phyloP scores from a whole-genome alignment of 1,140 invertebrate species.

The Druon quercuslanigerum region DNA sequence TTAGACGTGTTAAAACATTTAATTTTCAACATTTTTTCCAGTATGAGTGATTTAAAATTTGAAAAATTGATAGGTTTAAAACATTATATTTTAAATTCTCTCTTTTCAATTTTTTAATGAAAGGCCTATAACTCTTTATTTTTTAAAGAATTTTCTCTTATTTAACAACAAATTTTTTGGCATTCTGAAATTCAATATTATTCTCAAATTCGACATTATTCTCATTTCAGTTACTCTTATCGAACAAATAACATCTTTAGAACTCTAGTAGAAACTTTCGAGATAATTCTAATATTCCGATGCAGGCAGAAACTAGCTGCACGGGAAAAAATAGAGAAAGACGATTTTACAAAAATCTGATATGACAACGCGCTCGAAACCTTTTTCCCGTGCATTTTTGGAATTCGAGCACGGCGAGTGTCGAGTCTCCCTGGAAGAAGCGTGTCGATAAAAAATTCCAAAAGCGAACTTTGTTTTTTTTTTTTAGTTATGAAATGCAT shows the following conservation, averaged over 20 bases:
- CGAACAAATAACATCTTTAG: not conserved
- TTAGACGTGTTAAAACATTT: too few species aligned
- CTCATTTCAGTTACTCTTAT: too few species aligned
- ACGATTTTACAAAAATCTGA: conserved; percentile 6
- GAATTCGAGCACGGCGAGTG: conserved; percentile 10
- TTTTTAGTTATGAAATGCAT: conserved; percentile 8
- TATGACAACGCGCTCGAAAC: not conserved
- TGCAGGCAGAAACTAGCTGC: conserved; percentile 16
- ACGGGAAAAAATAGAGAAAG: conserved; percentile 12
- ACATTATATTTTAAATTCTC: too few species aligned
- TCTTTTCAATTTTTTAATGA: too few species aligned
- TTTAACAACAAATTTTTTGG: too few species aligned
- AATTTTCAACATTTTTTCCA: too few species aligned
- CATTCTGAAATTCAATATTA: too few species aligned
- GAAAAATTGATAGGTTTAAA: too few species aligned
- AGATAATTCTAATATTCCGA: conserved; percentile 7
- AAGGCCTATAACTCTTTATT: too few species aligned
- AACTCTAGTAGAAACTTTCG: conserved; percentile 16
- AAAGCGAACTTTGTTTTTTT: conserved; percentile 8
- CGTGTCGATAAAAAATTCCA: conserved; percentile 25
- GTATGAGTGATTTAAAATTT: too few species aligned
- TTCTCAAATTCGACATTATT: too few species aligned
- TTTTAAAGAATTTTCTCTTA: too few species aligned
- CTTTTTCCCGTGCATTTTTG: conserved; percentile 9
- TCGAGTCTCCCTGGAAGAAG: conserved; percentile 29